Evolutionary conservation across 2,888 invertebrate genomes (phyloP), one percentile per base, ranked within the genome.

Genomic region (Amphipoea lucens): DNA sequence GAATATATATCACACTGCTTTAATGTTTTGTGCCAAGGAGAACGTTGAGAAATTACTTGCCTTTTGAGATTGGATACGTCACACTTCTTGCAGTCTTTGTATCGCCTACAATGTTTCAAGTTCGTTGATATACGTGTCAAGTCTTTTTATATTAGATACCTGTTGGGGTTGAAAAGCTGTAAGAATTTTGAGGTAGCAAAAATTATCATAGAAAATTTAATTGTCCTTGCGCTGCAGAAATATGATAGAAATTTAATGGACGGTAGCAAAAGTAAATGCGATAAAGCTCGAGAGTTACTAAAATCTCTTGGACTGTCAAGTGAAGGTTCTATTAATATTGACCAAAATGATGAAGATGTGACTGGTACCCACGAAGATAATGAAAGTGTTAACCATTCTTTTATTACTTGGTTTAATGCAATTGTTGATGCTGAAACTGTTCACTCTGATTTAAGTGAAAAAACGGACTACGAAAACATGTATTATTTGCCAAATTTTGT

Each of bases 251-350:
- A 71, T 74, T 66, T 74, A 36, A 66, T 12, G 60, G 57, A 75
- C 48, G 74, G 70, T 60, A 79, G 66, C 79, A 69, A 63, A 78
- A 78, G 69, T 70, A 79, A 75, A 75, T 57, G 79, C n/a, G 79
- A 79, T 75, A 67, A 70, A 79, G 66, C 70, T 74, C 48, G 70
- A 65, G 79, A 74, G 9, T 29, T 69, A 42, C n/a, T 74, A 54
- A 74, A 60, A 78, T 74, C 68, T 78, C 51, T 74, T 78, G 63
- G 66, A 60, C 6, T 74, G 48, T 40, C 51, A 69, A 78, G 57
- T 40, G 40, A 40, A 40, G 40, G 42, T 60, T 78, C 29, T 62
- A 67, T 69, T 69, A 20, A 54, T 68, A 40, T 70, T 70, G 73
- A 76, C 17, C 57, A 71, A 9, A 42, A 12, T 71, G 42, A 71